Evolutionary conservation across 1,140 invertebrate species (phyloP).

Genomic region (Macrosteles quadrilineatus): DNA sequence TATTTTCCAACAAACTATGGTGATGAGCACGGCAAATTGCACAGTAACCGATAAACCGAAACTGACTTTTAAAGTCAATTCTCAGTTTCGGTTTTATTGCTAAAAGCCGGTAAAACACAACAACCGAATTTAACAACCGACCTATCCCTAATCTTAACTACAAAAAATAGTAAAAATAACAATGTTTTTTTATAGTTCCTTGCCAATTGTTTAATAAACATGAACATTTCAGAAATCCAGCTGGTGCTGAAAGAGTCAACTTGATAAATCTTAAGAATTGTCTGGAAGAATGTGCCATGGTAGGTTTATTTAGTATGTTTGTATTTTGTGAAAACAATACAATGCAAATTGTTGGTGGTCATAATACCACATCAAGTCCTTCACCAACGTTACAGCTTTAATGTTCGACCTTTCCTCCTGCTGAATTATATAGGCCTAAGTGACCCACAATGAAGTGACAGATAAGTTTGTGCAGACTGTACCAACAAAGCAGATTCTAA

Average conservation of each 20-base stretch:
- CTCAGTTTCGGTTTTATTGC: background rate
- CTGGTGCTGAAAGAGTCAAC: background rate
- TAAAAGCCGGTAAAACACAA: background rate
- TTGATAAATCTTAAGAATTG: background rate
- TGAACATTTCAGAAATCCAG: background rate
- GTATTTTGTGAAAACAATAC: no score
- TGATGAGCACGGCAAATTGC: no score
- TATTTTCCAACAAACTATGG: no score
- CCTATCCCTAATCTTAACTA: background rate
- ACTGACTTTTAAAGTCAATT: background rate
- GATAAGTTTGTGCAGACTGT: no score
- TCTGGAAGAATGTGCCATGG: background rate
- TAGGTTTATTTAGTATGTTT: background rate
- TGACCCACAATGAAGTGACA: no score
- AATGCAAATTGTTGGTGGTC: no score
- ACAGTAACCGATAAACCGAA: no score
- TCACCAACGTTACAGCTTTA: no score
- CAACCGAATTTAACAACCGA: background rate
- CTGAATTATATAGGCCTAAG: no score
- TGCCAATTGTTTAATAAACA: background rate
- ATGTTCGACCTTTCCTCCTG: no score
- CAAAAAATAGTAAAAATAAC: background rate
- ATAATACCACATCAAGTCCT: no score
- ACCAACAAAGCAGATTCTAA: no score
- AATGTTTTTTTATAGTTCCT: background rate